phyloP scores from a whole-genome alignment of 1,140 invertebrate species.

The Pteromalus puparum region DNA sequence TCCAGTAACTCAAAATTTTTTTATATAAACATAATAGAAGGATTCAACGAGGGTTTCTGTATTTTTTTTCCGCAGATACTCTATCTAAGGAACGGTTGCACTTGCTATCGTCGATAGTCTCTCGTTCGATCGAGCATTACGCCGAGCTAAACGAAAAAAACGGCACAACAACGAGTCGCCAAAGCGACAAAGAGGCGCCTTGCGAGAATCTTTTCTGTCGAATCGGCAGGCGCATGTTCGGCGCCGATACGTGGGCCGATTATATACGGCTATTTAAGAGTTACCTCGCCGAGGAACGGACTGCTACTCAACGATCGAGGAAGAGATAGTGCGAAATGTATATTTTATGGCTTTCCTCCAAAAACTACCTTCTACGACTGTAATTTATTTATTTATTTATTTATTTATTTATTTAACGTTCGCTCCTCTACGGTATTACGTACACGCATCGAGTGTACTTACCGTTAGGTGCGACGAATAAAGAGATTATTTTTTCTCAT shows the following conservation, averaged over 20 bases:
- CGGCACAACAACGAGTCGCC: not conserved
- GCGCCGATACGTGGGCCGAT: constrained; percentile 59
- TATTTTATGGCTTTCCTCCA: not conserved
- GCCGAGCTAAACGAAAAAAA: constrained; percentile 47
- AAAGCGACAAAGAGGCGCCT: constrained; percentile 24
- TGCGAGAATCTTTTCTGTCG: constrained; percentile 60
- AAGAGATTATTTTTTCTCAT: constrained; percentile 19
- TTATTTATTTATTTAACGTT: constrained; percentile 39
- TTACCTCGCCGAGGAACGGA: constrained; percentile 61
- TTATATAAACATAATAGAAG: no score
- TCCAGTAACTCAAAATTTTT: no score
- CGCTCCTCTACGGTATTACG: not conserved
- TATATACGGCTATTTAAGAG: constrained; percentile 61
- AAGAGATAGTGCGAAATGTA: constrained; percentile 20
- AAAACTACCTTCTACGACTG: constrained; percentile 1
- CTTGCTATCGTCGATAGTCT: constrained; percentile 57
- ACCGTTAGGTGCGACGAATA: not conserved
- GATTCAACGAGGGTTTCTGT: no score
- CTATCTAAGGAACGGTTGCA: constrained; percentile 55
- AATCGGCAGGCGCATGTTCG: constrained; percentile 51
- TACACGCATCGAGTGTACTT: not conserved
- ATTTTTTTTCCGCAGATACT: not conserved
- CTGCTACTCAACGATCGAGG: not conserved
- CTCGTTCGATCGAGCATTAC: constrained; percentile 61
- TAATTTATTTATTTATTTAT: constrained; percentile 45